Base-by-base conservation (phyloP, 2,888 invertebrate genomes). In the Aromia moschata region DNA sequence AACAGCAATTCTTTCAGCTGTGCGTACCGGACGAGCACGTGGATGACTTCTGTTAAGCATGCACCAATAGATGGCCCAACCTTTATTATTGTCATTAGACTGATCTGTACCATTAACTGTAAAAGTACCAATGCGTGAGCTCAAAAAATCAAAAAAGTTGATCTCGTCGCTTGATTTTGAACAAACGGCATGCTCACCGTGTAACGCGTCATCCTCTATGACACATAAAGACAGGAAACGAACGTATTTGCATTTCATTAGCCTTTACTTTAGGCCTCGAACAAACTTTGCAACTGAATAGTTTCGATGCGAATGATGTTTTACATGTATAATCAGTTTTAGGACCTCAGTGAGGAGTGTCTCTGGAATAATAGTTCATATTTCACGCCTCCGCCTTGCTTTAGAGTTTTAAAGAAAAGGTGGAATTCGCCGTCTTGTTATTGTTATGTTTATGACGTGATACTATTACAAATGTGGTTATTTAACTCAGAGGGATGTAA, bases 161-260 rank as follows among this genome's bases (percentile, higher is more conserved):
- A n/a, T n/a, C n/a, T n/a, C n/a, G n/a, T n/a, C n/a, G n/a, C n/a
- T n/a, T n/a, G n/a, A n/a, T n/a, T n/a, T n/a, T n/a, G n/a, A n/a
- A n/a, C n/a, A n/a, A n/a, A n/a, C n/a, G n/a, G n/a, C n/a, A n/a
- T n/a, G n/a, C n/a, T n/a, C n/a, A n/a, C n/a, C n/a, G n/a, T n/a
- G n/a, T n/a, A n/a, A n/a, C n/a, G n/a, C n/a, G n/a, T n/a, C n/a
- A n/a, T n/a, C n/a, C n/a, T n/a, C n/a, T n/a, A n/a, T n/a, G n/a
- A n/a, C n/a, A 31, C 30, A 25, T 45, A 31, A 45, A n/a, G 45
- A 25, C 31, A 45, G 30, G 16, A 46, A 15, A 31, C 46, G 33
- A 36, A 46, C 46, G 17, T 33, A 46, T 46, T 46, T 46, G 46
- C 46, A 46, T 46, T n/a, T 46, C 36, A 46, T 46, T 36, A 17